Percentiles rank a stretch among this genome's conserved stretches.
phyloP scores from a whole-genome alignment of 2,888 invertebrate species.

The Drosophila diplacantha region DNA sequence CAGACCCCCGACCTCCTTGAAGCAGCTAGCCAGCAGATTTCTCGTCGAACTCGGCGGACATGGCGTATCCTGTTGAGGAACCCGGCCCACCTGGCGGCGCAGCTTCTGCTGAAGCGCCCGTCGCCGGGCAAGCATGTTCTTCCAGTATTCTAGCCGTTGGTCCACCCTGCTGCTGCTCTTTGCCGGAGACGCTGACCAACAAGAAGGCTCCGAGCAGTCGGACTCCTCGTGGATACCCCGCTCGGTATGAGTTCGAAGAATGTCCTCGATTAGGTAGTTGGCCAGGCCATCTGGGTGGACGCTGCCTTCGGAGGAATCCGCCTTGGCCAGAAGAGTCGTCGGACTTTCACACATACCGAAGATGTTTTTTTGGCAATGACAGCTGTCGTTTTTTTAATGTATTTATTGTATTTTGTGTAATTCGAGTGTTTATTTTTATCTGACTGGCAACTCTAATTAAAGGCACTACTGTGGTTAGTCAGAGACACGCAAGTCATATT shows the following conservation, averaged over 20 bases:
- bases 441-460: background rate
- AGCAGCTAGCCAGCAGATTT: background rate
- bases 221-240: slow-evolving; percentile 6
- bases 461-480: too few relatives aligned
- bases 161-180: slow-evolving; percentile 47
- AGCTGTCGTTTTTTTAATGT: background rate
- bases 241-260: slow-evolving; percentile 17
- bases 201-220: background rate
- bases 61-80: slow-evolving; percentile 45
- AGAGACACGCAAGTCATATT: too few relatives aligned
- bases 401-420: background rate
- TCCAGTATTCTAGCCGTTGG: slow-evolving; percentile 69
- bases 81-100: slow-evolving; percentile 33
- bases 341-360: slow-evolving; percentile 5
- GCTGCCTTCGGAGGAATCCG: slow-evolving; percentile 1
- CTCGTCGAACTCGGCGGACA: slow-evolving; percentile 39
- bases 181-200: background rate
- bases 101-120: slow-evolving; percentile 40
- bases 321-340: slow-evolving; percentile 4
- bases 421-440: background rate
- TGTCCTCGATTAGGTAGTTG: slow-evolving; percentile 33
- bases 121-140: slow-evolving; percentile 55
- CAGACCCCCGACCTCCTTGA: background rate
- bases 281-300: slow-evolving; percentile 9
- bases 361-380: background rate